Evolutionary conservation across 1,140 invertebrate genomes (phyloP), one percentile per base, ranked within the genome.

Genomic region (Eurytemora carolleeae): DNA sequence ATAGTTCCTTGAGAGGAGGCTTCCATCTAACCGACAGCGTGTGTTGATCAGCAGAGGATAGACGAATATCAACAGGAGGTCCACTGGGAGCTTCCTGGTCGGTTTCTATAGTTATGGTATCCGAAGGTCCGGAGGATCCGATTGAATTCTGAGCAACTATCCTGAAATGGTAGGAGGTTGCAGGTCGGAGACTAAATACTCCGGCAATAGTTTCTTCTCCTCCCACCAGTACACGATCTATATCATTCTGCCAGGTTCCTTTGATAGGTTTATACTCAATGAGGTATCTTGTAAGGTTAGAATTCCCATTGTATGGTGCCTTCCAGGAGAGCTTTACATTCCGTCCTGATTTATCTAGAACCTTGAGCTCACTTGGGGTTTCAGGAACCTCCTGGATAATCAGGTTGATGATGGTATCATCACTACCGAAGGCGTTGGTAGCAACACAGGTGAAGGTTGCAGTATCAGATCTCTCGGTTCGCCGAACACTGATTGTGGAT

Each of bases 91-190:
- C 78, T 81, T 96, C 91, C 75, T 96, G 92, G 22, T 88, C 86
- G 24, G 91, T 95, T 56, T 89, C 88, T 64, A 94, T 91, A 0
- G 86, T 88, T 0, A 96, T 85, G 7, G 84, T 86, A 66, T 90
- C 85, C 1, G 90, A 94, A 0, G 91, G 86, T 68, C 89, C 83
- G 1, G 89, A 90, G 0, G 81, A 80, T 20, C 93, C 92, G 64
- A 97, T 84, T 72, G 89, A 86, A 71, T 97, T 97, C 74, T 93
- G 87, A 64, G 90, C 93, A 7, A 92, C 83, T 64, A 96, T 87
- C 58, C 91, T 77, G 61, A 95, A 79, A 67, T 93, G 85, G 70
- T 96, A 97, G 1, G 86, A 85, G 0, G 86, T 91, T 1, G 91
- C 87, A 17, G 93, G 91, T 68, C 84, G 79, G 0, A 97, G 74